These are phyloP conservation scores for Montipora sp. DNA, from an alignment of 64 coral and sea anemone species.

Conservation along the genomic window DNA sequence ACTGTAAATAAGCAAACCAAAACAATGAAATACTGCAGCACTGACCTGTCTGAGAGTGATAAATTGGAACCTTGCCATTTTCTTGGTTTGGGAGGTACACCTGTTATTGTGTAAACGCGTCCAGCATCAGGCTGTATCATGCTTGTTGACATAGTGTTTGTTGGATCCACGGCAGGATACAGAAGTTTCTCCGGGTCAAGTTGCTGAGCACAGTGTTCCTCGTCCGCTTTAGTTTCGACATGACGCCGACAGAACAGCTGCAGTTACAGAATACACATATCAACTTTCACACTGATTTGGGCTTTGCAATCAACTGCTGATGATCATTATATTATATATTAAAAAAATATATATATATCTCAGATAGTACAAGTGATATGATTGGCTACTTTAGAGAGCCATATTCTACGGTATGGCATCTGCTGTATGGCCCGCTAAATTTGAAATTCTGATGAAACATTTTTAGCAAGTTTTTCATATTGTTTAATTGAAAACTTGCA, in stretches of 20 bases:
- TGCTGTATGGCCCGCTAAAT: no score
- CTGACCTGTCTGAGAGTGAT: conserved; percentile 70
- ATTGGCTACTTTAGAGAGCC: no score
- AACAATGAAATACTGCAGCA: no score
- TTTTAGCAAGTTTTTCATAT: no score
- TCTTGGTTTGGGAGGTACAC: conserved; percentile 67
- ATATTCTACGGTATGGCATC: no score
- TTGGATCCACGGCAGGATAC: conserved; percentile 78
- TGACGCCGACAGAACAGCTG: conserved; percentile 84
- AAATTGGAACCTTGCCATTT: conserved; percentile 88
- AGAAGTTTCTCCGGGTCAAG: conserved; percentile 76
- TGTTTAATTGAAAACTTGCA: no score
- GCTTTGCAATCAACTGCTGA: not conserved
- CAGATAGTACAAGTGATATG: no score
- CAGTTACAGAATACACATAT: not conserved
- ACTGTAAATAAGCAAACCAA: no score
- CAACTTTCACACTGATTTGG: no score
- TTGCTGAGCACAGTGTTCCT: conserved; percentile 59
- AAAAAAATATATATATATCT: no score
- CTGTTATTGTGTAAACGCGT: conserved; percentile 69
- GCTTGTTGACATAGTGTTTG: conserved; percentile 79
- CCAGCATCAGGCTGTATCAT: conserved; percentile 91
- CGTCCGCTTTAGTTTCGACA: conserved; percentile 63
- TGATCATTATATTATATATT: not conserved
- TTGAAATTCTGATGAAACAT: no score